Evolutionary conservation across 1,140 invertebrate species (phyloP).

Genomic region (Temnothorax curvispinosus): DNA sequence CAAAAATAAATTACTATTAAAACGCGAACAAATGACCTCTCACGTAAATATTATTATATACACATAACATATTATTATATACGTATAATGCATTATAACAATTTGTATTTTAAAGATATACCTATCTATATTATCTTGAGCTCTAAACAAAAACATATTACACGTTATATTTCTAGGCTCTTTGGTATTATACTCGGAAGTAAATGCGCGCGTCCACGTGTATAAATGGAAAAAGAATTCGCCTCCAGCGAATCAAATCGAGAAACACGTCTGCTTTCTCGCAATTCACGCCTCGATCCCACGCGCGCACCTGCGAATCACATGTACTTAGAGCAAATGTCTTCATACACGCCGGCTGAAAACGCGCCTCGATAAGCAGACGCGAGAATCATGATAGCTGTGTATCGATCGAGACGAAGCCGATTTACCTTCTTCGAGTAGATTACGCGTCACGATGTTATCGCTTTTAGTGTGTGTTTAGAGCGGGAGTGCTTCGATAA

Average conservation of each 20-base stretch:
- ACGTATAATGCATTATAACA: no score
- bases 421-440: constrained; percentile 18
- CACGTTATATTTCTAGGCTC: background rate
- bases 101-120: background rate
- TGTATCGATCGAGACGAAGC: constrained; percentile 14
- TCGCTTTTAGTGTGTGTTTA: constrained; percentile 1
- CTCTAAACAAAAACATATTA: background rate
- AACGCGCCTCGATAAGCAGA: background rate
- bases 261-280: constrained; percentile 15
- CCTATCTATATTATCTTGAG: background rate
- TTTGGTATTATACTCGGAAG: background rate
- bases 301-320: background rate
- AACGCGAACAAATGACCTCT: no score
- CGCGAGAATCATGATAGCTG: background rate
- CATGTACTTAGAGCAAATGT: constrained; percentile 35
- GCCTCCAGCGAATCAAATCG: constrained; percentile 4
- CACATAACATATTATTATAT: no score
- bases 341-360: constrained; percentile 5
- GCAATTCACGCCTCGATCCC: constrained; percentile 13
- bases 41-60: no score
- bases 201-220: background rate
- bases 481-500: background rate
- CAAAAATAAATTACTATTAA: no score
- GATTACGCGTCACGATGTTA: constrained; percentile 20
- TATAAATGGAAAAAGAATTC: background rate